phyloP scores from a whole-genome alignment of 1,140 invertebrate genomes.

The Drosophila equinoxialis region DNA sequence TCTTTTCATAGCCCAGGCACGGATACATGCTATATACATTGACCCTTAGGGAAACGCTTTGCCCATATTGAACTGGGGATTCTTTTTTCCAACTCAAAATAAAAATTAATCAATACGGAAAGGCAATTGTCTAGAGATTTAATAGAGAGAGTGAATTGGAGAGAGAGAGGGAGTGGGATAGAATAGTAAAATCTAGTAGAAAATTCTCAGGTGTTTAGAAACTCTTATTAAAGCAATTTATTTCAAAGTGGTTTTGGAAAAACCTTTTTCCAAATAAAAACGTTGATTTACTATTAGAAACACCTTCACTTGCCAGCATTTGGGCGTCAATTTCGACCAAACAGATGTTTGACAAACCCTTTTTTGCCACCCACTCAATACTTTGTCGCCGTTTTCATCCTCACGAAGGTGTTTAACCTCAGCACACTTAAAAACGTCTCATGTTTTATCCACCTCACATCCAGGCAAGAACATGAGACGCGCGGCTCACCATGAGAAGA shows the following conservation, averaged over 20 bases:
- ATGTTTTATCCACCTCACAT: conserved; percentile 52
- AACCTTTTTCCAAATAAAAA: too few relatives aligned
- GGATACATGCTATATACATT: conserved; percentile 38
- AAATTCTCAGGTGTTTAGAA: too few relatives aligned
- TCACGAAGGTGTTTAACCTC: conserved; percentile 66
- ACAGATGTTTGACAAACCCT: conserved; percentile 8
- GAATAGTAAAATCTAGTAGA: too few relatives aligned
- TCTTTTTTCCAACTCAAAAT: conserved; percentile 33
- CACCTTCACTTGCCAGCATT: neutral
- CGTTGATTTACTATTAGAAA: too few relatives aligned
- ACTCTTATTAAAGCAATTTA: too few relatives aligned
- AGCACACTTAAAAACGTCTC: conserved; percentile 63
- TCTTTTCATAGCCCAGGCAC: conserved; percentile 13
- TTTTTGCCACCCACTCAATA: conserved; percentile 29
- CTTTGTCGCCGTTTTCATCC: conserved; percentile 11
- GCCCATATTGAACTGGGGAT: conserved; percentile 8
- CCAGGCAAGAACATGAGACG: conserved; percentile 23
- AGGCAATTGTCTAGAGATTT: conserved; percentile 8
- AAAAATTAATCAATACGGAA: conserved; percentile 11
- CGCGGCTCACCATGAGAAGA: neutral
- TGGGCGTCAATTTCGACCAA: neutral
- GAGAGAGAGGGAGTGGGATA: neutral
- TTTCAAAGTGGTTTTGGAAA: too few relatives aligned
- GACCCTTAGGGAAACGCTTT: conserved; percentile 48
- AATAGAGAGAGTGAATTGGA: neutral